phyloP scores from a whole-genome alignment of 2,797 vertebrate genomes.

The Paguma larvata region DNA sequence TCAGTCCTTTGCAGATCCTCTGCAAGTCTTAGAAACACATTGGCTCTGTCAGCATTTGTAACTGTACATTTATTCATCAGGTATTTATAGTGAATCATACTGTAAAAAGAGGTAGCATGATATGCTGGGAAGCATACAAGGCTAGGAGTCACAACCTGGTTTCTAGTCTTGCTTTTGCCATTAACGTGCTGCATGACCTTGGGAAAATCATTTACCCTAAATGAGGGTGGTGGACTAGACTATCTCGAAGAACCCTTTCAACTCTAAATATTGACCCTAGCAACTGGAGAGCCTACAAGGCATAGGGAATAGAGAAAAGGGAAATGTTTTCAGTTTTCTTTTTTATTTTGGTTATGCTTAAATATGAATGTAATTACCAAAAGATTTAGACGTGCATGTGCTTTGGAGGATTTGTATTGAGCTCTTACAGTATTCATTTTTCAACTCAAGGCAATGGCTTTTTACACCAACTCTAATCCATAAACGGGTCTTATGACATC shows the following conservation, averaged over 20 bases:
- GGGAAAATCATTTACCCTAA: constrained; percentile 61
- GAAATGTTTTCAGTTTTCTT: constrained; percentile 77
- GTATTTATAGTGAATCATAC: constrained; percentile 76
- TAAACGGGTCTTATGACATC: constrained; percentile 66
- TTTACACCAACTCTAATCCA: constrained; percentile 79
- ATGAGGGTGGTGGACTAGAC: constrained; percentile 69
- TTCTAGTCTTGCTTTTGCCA: constrained; percentile 77
- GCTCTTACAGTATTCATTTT: constrained; percentile 81
- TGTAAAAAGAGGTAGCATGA: constrained; percentile 83
- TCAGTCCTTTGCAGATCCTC: constrained; percentile 71
- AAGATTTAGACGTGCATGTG: constrained; percentile 82
- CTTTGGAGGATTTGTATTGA: constrained; percentile 80
- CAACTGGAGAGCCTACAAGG: constrained; percentile 78
- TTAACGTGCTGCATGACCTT: constrained; percentile 81
- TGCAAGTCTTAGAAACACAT: constrained; percentile 73
- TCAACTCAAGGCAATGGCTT: constrained; percentile 84
- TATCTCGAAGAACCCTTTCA: constrained; percentile 74
- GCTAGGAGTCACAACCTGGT: constrained; percentile 58
- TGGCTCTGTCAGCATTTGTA: constrained; percentile 77
- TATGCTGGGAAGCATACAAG: constrained; percentile 72
- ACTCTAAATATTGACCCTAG: constrained; percentile 75
- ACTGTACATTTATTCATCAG: constrained; percentile 79
- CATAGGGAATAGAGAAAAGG: constrained; percentile 83
- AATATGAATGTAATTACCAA: constrained; percentile 82
- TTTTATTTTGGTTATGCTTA: constrained; percentile 82